These are phyloP conservation scores for Anseranas semipalmata DNA, from an alignment of 2,113 vertebrate species.

Conservation along the genomic window DNA sequence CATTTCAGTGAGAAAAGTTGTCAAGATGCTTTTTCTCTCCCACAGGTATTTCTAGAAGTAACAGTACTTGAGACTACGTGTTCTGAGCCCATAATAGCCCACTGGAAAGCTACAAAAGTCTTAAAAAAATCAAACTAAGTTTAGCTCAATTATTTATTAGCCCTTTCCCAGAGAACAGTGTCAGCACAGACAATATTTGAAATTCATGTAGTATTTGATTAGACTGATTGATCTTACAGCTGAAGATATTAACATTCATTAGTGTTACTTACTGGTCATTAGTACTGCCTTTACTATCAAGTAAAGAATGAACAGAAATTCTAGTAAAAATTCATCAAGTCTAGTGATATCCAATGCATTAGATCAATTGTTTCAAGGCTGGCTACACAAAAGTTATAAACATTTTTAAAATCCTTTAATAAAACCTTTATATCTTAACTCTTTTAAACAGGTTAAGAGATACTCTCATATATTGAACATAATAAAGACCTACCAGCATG, in stretches of 20 bases:
- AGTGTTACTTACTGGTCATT: constrained; percentile 78
- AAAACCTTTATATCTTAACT: constrained; percentile 29
- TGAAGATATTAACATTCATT: constrained; percentile 78
- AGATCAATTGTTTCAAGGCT: constrained; percentile 79
- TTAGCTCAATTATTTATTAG: constrained; percentile 67
- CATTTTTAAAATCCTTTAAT: constrained; percentile 26
- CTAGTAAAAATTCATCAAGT: constrained; percentile 84
- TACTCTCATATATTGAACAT: neutral
- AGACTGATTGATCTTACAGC: constrained; percentile 80
- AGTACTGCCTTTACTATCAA: constrained; percentile 83
- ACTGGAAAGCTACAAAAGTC: neutral
- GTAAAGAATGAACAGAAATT: constrained; percentile 85
- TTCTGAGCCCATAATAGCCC: neutral
- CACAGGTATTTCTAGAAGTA: neutral
- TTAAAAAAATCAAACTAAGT: neutral
- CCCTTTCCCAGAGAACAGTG: constrained; percentile 50
- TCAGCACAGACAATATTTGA: constrained; percentile 70
- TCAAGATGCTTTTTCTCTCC: neutral
- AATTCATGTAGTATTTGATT: constrained; percentile 82
- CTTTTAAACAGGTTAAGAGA: constrained; percentile 36
- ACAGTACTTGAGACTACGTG: neutral
- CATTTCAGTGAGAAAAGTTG: neutral
- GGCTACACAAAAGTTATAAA: constrained; percentile 25
- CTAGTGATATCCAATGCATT: constrained; percentile 73
- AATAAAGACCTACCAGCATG: neutral